phyloP scores from a whole-genome alignment of 2,113 vertebrate genomes.

The Menura novaehollandiae region DNA sequence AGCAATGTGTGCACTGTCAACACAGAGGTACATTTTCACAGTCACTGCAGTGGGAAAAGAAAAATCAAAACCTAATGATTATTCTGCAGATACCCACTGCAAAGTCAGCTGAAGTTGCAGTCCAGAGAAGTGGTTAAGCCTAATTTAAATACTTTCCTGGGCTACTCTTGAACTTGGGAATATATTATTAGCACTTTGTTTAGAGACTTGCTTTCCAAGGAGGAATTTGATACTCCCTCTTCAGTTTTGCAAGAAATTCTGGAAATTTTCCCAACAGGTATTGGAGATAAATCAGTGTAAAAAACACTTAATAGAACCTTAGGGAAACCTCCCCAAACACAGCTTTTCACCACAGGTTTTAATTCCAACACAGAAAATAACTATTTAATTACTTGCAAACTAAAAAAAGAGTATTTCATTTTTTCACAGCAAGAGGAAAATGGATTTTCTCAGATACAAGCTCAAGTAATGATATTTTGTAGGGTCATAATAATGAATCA shows the following conservation, averaged over 20 bases:
- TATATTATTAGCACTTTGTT: not conserved
- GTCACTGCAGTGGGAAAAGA: not conserved
- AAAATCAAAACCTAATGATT: not conserved
- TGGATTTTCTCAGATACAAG: not conserved
- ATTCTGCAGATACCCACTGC: not conserved
- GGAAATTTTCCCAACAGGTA: not conserved
- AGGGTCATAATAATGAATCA: slow-evolving; percentile 37
- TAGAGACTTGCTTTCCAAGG: not conserved
- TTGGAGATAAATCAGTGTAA: not conserved
- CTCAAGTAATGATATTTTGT: slow-evolving; percentile 5
- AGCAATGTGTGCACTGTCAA: not conserved
- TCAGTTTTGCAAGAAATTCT: not conserved
- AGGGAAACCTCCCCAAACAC: not conserved
- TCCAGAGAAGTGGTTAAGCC: not conserved
- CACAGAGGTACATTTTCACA: not conserved
- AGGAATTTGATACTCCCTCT: not conserved
- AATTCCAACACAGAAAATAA: not conserved
- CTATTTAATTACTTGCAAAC: slow-evolving; percentile 22
- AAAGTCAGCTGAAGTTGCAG: not conserved
- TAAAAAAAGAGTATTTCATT: not conserved
- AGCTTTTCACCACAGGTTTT: not conserved
- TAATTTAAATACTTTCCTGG: not conserved
- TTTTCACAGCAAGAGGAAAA: slow-evolving; percentile 29
- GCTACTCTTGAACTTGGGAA: not conserved
- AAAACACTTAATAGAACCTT: not conserved